Evolutionary conservation across 2,113 vertebrate species (phyloP).

Genomic region (Ancistrus triradiatus): DNA sequence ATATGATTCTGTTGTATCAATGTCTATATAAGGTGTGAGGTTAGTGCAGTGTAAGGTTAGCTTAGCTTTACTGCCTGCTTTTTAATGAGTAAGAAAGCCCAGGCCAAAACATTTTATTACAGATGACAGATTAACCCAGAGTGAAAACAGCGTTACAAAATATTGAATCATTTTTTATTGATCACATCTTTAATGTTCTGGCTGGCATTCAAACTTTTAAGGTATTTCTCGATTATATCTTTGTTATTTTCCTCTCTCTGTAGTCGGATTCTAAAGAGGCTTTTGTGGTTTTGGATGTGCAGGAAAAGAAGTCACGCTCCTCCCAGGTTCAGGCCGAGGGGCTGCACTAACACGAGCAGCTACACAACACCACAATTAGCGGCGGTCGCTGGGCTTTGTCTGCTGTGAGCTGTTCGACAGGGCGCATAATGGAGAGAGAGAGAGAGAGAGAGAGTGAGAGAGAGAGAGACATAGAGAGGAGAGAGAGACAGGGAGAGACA

Average conservation of each 20-base stretch:
- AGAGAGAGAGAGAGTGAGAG: slow-evolving; percentile 18
- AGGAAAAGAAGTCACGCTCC: slow-evolving; percentile 33
- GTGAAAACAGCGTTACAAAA: too few species aligned
- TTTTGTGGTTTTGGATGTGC: slow-evolving; percentile 15
- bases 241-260: neutral
- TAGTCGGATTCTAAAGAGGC: slow-evolving; percentile 2
- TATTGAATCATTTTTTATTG: too few species aligned
- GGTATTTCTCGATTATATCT: too few species aligned
- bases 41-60: too few species aligned
- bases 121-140: too few species aligned
- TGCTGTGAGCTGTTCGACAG: slow-evolving; percentile 42
- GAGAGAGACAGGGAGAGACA: slow-evolving; percentile 29
- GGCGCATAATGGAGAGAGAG: slow-evolving; percentile 45
- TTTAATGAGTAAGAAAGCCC: too few species aligned
- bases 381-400: slow-evolving; percentile 48
- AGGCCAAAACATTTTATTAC: too few species aligned
- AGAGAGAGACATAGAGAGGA: slow-evolving; percentile 25
- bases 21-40: too few species aligned
- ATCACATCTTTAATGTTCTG: too few species aligned
- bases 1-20: too few species aligned
- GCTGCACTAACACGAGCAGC: slow-evolving; percentile 43
- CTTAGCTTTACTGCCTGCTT: too few species aligned
- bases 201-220: too few species aligned
- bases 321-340: slow-evolving; percentile 36
- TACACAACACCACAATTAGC: slow-evolving; percentile 52